These are phyloP conservation scores for Odontophorus gujanensis DNA, from an alignment of 2,113 vertebrate species.

Conservation along the genomic window DNA sequence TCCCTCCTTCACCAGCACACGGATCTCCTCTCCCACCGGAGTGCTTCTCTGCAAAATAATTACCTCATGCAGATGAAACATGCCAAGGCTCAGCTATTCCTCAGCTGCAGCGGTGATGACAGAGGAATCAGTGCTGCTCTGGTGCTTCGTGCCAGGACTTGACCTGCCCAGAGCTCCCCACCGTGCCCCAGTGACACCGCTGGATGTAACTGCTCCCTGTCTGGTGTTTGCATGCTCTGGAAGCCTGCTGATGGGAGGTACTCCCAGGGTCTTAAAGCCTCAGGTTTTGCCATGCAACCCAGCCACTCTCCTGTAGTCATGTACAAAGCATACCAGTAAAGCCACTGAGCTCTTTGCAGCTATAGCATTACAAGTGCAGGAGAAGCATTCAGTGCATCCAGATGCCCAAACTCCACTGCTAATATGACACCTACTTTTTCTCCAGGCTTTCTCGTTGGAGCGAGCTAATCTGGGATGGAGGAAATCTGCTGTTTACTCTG, in stretches of 20 bases:
- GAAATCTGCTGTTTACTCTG: not conserved
- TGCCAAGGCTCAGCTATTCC: not conserved
- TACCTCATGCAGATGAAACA: not conserved
- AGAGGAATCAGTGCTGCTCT: not conserved
- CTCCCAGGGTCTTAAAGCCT: not conserved
- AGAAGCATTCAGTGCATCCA: not conserved
- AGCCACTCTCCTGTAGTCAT: not conserved
- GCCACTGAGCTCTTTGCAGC: not conserved
- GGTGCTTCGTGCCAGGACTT: not conserved
- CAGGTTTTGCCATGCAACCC: fast-evolving
- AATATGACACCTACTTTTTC: not conserved
- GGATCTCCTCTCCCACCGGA: constrained; percentile 5
- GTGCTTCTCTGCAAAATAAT: constrained; percentile 2
- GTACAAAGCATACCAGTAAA: not conserved
- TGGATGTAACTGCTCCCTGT: fast-evolving
- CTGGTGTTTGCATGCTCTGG: fast-evolving
- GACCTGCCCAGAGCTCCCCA: not conserved
- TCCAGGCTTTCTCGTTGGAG: not conserved
- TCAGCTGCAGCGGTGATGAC: not conserved
- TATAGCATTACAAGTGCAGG: fast-evolving
- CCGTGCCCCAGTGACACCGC: not conserved
- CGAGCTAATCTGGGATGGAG: not conserved
- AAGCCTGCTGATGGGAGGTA: fast-evolving
- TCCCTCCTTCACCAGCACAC: not conserved
- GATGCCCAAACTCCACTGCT: not conserved